Evolutionary conservation across 1,140 invertebrate genomes (phyloP), one percentile per base, ranked within the genome.

Genomic region (Drosophila albomicans): DNA sequence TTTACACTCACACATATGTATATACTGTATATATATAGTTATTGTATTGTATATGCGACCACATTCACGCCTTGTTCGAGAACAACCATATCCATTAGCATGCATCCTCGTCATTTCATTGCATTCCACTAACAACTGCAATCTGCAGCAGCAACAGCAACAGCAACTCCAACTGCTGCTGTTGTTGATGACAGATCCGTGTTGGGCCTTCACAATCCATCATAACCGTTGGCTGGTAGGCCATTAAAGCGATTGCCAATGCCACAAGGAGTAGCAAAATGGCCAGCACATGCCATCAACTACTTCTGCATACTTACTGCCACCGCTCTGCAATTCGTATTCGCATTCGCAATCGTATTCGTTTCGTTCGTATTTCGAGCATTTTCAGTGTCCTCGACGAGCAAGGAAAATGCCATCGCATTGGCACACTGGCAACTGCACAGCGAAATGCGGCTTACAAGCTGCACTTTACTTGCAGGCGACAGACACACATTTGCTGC

Each of bases 221-320:
- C 51, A 54, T 54, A 35, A 13, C 30, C 30, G 25, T 32, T 28
- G n/a, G n/a, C 13, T 41, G 54, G 54, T 20, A 20, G 32, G 32
- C 54, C 54, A 57, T 57, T 57, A 57, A 57, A 57, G 54, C 54
- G 35, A 57, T 57, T 57, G 54, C 13, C 54, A 57, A 57, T 38
- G 54, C 15, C n/a, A 35, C 30, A 41, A 57, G 54, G 5, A 41
- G 41, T 25, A 8, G 32, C 13, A 38, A 38, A 20, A 38, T 41
- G 54, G 30, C 13, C 52, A 56, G 28, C 30, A 56, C 13, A 38
- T 56, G 30, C 13, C 30, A 16, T 38, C 52, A 38, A 38, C 35
- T 38, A 10, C 35, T 38, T 25, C 20, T 25, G 20, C 20, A 25
- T 25, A 25, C 20, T 25, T 25, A 38, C 35, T 38, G 5, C 32